phyloP scores from a whole-genome alignment of 2,888 invertebrate species.

The Leptopilina myrica region DNA sequence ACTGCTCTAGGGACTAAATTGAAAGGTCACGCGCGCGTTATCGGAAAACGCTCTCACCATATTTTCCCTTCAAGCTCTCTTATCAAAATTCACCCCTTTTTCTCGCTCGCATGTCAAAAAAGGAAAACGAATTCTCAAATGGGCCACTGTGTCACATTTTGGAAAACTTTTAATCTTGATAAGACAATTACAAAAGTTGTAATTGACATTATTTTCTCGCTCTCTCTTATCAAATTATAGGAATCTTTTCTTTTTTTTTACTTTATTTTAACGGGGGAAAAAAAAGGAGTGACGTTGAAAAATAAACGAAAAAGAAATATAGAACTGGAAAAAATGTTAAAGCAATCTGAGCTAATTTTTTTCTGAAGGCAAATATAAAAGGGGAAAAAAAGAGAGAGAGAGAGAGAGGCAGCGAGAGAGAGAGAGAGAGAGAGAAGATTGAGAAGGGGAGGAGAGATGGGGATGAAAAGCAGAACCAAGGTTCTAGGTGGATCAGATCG shows the following conservation, averaged over 20 bases:
- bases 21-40: constrained; percentile 17
- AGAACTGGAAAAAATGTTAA: background rate
- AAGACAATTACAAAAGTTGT: background rate
- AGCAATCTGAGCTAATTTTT: constrained; percentile 13
- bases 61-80: background rate
- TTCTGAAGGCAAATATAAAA: background rate
- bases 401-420: constrained; percentile 28
- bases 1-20: background rate
- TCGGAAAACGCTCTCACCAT: constrained; percentile 4
- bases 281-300: background rate
- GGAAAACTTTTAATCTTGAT: no score
- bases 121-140: background rate
- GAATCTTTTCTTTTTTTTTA: background rate
- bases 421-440: constrained; percentile 41
- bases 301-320: background rate
- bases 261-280: background rate
- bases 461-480: constrained; percentile 33
- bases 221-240: background rate
- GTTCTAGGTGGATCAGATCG: constrained; percentile 67
- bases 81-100: background rate
- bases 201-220: background rate
- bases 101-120: background rate
- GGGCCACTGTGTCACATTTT: background rate
- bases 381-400: no score
- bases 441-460: background rate